Evolutionary conservation across 2,797 vertebrate genomes (phyloP).

Genomic region (Poliocrania exsul): DNA sequence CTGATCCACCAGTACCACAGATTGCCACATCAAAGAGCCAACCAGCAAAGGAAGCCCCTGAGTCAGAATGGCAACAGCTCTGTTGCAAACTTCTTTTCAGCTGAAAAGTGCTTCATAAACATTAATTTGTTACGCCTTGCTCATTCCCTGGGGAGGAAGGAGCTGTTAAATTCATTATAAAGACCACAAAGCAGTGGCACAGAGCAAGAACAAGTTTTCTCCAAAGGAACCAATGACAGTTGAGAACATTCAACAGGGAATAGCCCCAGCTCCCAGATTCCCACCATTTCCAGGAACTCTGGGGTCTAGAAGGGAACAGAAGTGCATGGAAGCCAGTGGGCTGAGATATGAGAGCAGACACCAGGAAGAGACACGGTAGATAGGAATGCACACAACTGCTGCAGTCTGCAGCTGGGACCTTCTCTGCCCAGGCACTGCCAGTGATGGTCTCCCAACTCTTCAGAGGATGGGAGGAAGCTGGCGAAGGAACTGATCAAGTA

Average conservation of each 20-base stretch:
- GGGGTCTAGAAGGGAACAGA: background rate
- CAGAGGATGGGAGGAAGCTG: background rate
- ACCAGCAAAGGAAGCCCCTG: constrained; percentile 36
- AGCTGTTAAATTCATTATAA: background rate
- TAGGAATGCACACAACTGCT: background rate
- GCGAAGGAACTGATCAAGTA: background rate
- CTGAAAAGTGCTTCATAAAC: background rate
- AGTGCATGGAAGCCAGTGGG: background rate
- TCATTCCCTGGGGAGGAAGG: constrained; percentile 5
- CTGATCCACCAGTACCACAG: constrained; percentile 41
- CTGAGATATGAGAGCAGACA: background rate
- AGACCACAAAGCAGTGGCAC: background rate
- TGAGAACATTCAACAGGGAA: background rate
- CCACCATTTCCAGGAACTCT: background rate
- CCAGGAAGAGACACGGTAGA: background rate
- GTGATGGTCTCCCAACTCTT: background rate
- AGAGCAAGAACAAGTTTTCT: background rate
- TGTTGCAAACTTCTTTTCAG: constrained; percentile 5
- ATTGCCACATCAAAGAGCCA: constrained; percentile 39
- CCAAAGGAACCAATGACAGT: fast-evolving
- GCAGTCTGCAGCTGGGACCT: background rate
- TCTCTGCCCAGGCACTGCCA: background rate
- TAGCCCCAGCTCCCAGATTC: background rate
- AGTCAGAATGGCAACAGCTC: constrained; percentile 21
- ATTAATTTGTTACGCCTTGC: background rate